phyloP scores from a whole-genome alignment of 1,140 invertebrate genomes.

The Drosophila eugracilis region DNA sequence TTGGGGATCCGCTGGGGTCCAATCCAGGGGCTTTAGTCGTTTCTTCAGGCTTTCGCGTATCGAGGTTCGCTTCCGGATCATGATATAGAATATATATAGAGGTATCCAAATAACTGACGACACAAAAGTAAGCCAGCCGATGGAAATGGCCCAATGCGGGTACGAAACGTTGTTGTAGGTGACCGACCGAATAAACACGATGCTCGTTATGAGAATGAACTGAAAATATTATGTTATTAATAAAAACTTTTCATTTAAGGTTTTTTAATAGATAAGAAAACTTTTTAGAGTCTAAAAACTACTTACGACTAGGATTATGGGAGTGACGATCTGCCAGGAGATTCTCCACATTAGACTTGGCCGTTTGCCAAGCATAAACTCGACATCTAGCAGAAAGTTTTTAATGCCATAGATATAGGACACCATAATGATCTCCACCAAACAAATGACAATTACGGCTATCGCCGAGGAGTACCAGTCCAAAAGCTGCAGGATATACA shows the following conservation, averaged over 20 bases:
- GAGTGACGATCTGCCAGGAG: conserved; percentile 92
- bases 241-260: not conserved
- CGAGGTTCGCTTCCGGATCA: conserved; percentile 83
- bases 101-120: conserved; percentile 88
- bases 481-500: conserved; percentile 95
- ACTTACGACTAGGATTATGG: conserved; percentile 90
- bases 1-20: conserved; percentile 70
- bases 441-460: conserved; percentile 89
- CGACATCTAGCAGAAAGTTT: conserved; percentile 89
- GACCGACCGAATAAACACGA: conserved; percentile 86
- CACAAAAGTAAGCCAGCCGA: conserved; percentile 88
- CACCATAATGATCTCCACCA: conserved; percentile 90
- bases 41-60: conserved; percentile 63
- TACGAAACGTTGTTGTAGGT: conserved; percentile 87
- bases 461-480: conserved; percentile 95
- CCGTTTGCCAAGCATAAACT: conserved; percentile 91
- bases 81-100: conserved; percentile 86
- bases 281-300: no score
- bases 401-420: conserved; percentile 91
- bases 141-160: conserved; percentile 87
- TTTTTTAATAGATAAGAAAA: no score
- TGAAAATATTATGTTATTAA: conserved; percentile 3
- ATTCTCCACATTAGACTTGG: conserved; percentile 90
- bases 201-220: conserved; percentile 87
- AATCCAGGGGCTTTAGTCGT: conserved; percentile 61